phyloP scores from a whole-genome alignment of 2,888 invertebrate genomes.

The Caenorhabditis japonica region DNA sequence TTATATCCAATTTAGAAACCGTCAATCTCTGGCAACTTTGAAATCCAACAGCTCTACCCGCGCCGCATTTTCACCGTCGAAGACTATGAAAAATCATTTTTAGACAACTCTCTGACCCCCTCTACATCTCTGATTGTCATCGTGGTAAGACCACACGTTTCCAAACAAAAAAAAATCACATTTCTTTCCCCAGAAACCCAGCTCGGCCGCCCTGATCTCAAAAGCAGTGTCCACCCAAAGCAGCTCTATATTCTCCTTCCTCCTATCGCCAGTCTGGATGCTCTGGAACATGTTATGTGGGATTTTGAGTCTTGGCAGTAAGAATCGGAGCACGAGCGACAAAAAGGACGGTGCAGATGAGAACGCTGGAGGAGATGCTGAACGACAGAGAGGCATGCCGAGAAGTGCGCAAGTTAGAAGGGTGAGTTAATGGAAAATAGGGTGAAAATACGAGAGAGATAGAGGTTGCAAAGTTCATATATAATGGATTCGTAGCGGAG shows the following conservation, averaged over 20 bases:
- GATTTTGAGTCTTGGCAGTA: not conserved
- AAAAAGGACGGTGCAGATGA: not conserved
- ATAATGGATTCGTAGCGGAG: too few relatives aligned
- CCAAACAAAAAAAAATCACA: not conserved
- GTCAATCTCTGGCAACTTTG: constrained; percentile 33
- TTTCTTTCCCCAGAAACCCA: not conserved
- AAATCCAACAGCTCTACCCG: constrained; percentile 58
- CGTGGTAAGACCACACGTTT: constrained; percentile 23
- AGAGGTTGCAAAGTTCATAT: too few relatives aligned
- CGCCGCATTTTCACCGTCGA: constrained; percentile 49
- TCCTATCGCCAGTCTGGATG: constrained; percentile 19
- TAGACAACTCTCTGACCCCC: constrained; percentile 60
- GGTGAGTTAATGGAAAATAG: constrained; percentile 17
- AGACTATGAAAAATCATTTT: constrained; percentile 50
- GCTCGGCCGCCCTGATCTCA: not conserved
- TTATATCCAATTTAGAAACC: constrained; percentile 8
- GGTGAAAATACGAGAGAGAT: not conserved
- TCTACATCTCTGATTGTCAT: constrained; percentile 55
- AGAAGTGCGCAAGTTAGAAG: constrained; percentile 47
- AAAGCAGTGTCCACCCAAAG: constrained; percentile 2
- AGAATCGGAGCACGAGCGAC: not conserved
- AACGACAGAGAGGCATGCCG: constrained; percentile 39
- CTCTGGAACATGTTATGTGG: constrained; percentile 27
- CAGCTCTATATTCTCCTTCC: constrained; percentile 5
- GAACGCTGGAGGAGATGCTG: not conserved